Base-by-base conservation (phyloP, 1,140 invertebrate species). In the Macrosteles quadrilineatus region DNA sequence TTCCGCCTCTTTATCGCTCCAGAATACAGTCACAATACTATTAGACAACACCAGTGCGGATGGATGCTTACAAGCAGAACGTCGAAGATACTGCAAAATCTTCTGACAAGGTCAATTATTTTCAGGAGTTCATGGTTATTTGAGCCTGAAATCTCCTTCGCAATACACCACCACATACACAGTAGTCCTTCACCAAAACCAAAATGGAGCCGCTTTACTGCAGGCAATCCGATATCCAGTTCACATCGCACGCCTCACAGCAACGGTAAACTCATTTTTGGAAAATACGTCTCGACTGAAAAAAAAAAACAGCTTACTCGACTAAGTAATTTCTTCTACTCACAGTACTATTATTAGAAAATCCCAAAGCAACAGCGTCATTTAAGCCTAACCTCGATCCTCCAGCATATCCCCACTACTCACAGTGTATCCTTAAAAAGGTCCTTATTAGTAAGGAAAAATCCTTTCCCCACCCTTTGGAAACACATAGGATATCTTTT, bases 201-300 rank as follows among this genome's bases (percentile, higher is more conserved):
- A 53, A 53, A 53, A 53, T 53, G 47, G 47, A 53, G 6, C 23
- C 4, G 32, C 4, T 53, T 53, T 19, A n/a, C 47, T 4, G n/a
- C 6, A 25, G 23, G 47, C 3, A 19, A 53, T 53, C 23, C 47
- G n/a, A 53, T 53, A 53, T 6, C 23, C 3, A 53, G 32, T 36
- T 36, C 32, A 14, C 47, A 25, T 17, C 53, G 23, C 53, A 57
- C 29, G 23, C 53, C 14, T 17, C 53, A 57, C 9, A 21, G 53
- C 9, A 57, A 57, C 53, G 25, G 25, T 57, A 23, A 23, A 57
- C 53, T 57, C 14, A 29, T 57, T 57, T 57, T 57, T 1, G 53
- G 23, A 57, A 57, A 53, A 53, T 53, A 53, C 23, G 53, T 57
- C 53, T 57, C 53, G 23, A 57, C 53, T 12, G 53, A 17, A 57